Evolutionary conservation across 2,797 vertebrate species (phyloP), one percentile per base, ranked within the genome.

Genomic region (Apogon talboti): DNA sequence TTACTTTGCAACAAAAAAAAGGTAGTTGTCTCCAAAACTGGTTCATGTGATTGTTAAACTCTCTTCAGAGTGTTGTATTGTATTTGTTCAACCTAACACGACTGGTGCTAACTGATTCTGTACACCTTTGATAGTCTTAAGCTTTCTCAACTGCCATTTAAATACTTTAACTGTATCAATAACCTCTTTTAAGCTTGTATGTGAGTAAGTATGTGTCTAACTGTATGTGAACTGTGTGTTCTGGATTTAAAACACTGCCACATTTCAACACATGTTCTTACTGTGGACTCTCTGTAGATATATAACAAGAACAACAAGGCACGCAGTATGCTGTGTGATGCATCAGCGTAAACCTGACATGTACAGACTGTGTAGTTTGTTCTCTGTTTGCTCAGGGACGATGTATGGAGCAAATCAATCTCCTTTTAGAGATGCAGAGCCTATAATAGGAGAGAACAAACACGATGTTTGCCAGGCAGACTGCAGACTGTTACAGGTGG

Each of bases 321-420:
- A 11, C 18, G 51, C 45, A 66, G 54, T 72, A 14, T 55, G 63
- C 24, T 47, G 73, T 51, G 62, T 61, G 45, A 21, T 62, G 59
- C 54, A 45, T 74, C 6, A 3, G 24, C 33, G 38, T 61, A 45
- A 79, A 66, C 38, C 5, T 51, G 24, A 21, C 51, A 59, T 59
- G 51, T 68, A 74, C 43, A 74, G 60, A 58, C 63, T 47, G 76
- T 71, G 24, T 44, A 40, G 51, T 70, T 56, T 78, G 53, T 70
- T 86, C 66, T 85, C 43, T 14, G 59, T 86, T 74, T 45, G 55
- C 91, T 92, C 90, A 91, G 92, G 92, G 91, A 88, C 6, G 73
- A 71, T 51, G 66, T 72, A 47, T 38, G 53, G 75, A 73, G 61
- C 74, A 53, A 70, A 68, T 76, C 3, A 40, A 54, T 66, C 28